Evolutionary conservation across 2,888 invertebrate species (phyloP).

Genomic region (Orchesella flavescens): DNA sequence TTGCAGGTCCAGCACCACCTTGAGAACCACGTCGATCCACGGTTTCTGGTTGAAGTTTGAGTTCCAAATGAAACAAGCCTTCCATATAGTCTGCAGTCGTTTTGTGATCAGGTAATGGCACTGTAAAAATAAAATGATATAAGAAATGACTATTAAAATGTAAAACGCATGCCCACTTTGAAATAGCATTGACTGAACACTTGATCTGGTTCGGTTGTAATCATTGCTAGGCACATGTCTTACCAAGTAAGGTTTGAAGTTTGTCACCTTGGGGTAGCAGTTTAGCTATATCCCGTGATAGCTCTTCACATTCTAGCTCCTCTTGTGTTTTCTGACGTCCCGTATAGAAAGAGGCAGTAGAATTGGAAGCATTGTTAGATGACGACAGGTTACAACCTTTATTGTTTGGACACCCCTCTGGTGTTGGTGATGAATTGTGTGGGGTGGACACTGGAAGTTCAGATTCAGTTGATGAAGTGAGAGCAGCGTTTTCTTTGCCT

Average conservation of each 20-base stretch:
- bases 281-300: slow-evolving; percentile 76
- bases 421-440: not conserved
- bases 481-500: not conserved
- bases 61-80: slow-evolving; percentile 77
- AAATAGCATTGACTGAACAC: too few relatives aligned
- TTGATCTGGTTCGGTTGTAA: too few relatives aligned
- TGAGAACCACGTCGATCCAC: slow-evolving; percentile 51
- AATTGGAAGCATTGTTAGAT: slow-evolving; percentile 71
- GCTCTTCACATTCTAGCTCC: slow-evolving; percentile 85
- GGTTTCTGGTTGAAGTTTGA: slow-evolving; percentile 65
- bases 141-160: not conserved
- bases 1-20: not conserved
- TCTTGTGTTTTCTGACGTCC: slow-evolving; percentile 80
- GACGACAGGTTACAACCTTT: slow-evolving; percentile 25
- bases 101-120: slow-evolving; percentile 81
- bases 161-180: not conserved
- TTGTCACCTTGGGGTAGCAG: slow-evolving; percentile 77
- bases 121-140: slow-evolving; percentile 74
- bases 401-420: slow-evolving; percentile 18
- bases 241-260: slow-evolving; percentile 80
- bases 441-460: not conserved
- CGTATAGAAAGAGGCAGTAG: slow-evolving; percentile 70
- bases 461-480: not conserved
- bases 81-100: slow-evolving; percentile 82
- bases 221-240: slow-evolving; percentile 65